A percentile compares a stretch with the other conserved stretches of the same genome.
Conservation (phyloP, 2,888 invertebrate species). For the Stenotaenia linearis region DNA sequence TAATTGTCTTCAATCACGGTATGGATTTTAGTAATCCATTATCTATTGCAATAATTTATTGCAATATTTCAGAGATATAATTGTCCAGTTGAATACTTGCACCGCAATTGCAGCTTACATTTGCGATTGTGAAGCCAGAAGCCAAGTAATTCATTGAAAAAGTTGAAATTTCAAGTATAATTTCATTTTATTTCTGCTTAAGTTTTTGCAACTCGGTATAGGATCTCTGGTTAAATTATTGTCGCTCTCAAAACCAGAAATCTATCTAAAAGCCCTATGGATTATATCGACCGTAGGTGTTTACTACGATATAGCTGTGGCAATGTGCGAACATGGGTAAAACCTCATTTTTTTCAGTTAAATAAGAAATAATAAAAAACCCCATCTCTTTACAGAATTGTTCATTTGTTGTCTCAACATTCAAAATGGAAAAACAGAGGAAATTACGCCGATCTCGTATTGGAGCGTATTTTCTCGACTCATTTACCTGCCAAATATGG, state of each 20-base stretch:
- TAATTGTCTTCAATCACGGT: constrained; percentile 3
- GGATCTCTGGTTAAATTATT: constrained; percentile 22
- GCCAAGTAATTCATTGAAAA: not conserved
- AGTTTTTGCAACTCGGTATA: not conserved
- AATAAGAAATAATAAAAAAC: no score
- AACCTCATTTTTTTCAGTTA: not conserved
- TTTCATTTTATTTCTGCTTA: not conserved
- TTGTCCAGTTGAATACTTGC: constrained; percentile 27
- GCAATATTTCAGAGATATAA: not conserved
- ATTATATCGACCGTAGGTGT: constrained; percentile 30
- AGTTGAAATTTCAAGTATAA: not conserved
- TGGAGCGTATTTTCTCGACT: constrained; percentile 23
- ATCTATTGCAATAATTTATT: not conserved
- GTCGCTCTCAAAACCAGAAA: constrained; percentile 22
- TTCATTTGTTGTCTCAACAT: constrained; percentile 17
- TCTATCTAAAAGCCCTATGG: constrained; percentile 29
- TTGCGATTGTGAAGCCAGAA: constrained; percentile 26
- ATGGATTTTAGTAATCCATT: not conserved
- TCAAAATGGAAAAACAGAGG: not conserved
- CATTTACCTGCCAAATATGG: constrained; percentile 30
- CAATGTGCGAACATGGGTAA: constrained; percentile 31
- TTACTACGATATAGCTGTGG: constrained; percentile 8
- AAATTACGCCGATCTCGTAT: constrained; percentile 29
- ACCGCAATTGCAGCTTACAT: constrained; percentile 29
- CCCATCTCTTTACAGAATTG: constrained; percentile 26